phyloP scores from a whole-genome alignment of 2,797 vertebrate genomes.

The Premnoplex brunnescens region DNA sequence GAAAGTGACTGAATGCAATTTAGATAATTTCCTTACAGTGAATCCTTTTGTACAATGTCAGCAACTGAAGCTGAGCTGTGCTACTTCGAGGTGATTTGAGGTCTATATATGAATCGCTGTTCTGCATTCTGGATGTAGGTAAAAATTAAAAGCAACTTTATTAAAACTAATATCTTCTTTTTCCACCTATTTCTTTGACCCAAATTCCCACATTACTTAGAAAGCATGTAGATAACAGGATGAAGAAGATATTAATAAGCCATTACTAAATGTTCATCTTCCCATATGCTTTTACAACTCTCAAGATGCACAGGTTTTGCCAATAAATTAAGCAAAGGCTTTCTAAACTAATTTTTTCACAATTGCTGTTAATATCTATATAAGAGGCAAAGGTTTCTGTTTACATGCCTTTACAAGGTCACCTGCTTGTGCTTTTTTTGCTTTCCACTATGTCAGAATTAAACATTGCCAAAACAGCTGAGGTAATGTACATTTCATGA shows the following conservation, averaged over 20 bases:
- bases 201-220: neutral
- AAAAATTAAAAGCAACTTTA: neutral
- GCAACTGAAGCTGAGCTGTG: neutral
- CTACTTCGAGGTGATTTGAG: neutral
- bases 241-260: neutral
- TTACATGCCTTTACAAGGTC: neutral
- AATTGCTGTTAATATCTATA: neutral
- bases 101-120: neutral
- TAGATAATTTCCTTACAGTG: neutral
- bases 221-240: neutral
- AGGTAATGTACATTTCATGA: neutral
- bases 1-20: neutral
- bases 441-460: neutral
- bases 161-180: neutral
- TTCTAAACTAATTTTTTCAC: neutral
- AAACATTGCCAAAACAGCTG: neutral
- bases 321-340: neutral
- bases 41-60: neutral
- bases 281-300: neutral
- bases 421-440: neutral
- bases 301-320: neutral
- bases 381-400: neutral
- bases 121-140: neutral
- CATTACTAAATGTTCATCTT: neutral
- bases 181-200: neutral